Evolutionary conservation across 2,113 vertebrate genomes (phyloP).

Genomic region (Colius striatus): DNA sequence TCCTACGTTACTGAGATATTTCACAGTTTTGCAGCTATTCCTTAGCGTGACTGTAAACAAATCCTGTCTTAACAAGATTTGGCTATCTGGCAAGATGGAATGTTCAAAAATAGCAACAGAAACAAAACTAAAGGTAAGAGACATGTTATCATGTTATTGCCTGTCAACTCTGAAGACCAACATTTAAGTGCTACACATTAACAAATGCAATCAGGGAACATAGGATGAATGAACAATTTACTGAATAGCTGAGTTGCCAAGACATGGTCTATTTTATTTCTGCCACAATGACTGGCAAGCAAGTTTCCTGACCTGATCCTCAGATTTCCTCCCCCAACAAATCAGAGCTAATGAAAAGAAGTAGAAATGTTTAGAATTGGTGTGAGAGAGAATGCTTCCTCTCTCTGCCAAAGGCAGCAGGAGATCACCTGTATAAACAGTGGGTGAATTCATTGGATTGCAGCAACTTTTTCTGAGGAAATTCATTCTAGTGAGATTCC

Average conservation of each 20-base stretch:
- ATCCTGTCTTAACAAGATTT: background rate
- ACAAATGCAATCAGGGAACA: accelerated
- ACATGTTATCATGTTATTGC: background rate
- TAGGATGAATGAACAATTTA: background rate
- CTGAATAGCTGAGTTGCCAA: background rate
- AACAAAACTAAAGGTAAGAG: background rate
- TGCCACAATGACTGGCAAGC: background rate
- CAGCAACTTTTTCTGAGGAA: background rate
- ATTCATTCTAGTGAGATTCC: background rate
- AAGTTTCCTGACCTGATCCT: background rate
- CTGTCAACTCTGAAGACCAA: background rate
- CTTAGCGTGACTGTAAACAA: background rate
- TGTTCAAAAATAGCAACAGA: background rate
- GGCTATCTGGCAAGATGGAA: background rate
- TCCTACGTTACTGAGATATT: background rate
- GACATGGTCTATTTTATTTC: background rate
- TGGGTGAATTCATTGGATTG: background rate
- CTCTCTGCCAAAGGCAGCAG: background rate
- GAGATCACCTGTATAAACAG: constrained; percentile 10
- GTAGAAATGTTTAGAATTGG: background rate
- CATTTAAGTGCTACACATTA: background rate
- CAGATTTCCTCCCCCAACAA: background rate
- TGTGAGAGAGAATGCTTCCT: background rate
- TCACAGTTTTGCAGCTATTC: background rate
- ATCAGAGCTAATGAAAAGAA: background rate